A percentile compares a stretch with the other conserved stretches of the same genome.
Evolutionary conservation across 2,113 vertebrate species (phyloP).

Genomic region (Oncorhynchus kisutch): DNA sequence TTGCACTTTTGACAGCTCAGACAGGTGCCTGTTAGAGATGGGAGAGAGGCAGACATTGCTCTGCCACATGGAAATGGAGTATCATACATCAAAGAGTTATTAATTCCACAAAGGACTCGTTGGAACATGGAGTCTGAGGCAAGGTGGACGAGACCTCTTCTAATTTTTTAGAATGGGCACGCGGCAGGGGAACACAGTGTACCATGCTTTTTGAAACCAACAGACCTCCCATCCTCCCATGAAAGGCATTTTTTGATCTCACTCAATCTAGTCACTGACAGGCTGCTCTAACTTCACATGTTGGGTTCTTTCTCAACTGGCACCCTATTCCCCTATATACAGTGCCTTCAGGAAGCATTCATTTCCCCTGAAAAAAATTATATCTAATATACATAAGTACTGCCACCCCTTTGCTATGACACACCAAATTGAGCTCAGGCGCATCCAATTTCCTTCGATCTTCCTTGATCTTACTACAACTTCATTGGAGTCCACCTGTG

Average conservation of each 20-base stretch:
- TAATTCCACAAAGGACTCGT: constrained; percentile 46
- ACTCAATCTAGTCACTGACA: constrained; percentile 18
- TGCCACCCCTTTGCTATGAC: no score
- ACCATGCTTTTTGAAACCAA: not conserved
- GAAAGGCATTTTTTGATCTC: constrained; percentile 32
- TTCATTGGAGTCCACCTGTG: no score
- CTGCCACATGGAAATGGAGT: constrained; percentile 34
- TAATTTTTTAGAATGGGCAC: constrained; percentile 32
- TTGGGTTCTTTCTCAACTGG: not conserved
- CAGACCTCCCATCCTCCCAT: constrained; percentile 7
- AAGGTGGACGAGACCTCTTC: constrained; percentile 17
- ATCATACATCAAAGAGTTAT: constrained; percentile 45
- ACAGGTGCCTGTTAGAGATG: constrained; percentile 39
- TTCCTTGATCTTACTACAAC: no score
- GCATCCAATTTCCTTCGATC: no score
- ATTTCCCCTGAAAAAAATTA: not conserved
- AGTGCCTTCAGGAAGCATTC: no score
- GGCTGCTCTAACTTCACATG: constrained; percentile 12
- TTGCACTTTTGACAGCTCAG: constrained; percentile 36
- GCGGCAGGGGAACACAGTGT: not conserved
- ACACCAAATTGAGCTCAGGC: no score
- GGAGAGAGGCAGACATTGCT: not conserved
- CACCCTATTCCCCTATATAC: no score
- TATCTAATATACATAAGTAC: no score
- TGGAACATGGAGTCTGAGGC: constrained; percentile 25